A percentile compares a stretch with the other conserved stretches of the same genome.
Conservation (phyloP, 2,888 invertebrate genomes). For the Cryptosula pallasiana region DNA sequence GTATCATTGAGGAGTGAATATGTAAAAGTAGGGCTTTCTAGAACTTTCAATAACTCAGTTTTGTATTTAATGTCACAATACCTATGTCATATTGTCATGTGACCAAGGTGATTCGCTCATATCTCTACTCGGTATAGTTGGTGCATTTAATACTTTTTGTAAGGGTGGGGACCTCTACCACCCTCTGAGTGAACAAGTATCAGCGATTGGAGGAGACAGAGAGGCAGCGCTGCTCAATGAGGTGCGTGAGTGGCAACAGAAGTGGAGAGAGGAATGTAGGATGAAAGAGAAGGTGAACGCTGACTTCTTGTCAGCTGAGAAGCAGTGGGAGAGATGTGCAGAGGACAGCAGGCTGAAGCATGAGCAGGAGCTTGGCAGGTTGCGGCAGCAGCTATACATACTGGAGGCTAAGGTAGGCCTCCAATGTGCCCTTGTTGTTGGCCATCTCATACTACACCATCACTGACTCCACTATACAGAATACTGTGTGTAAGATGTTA, state of each 20-base stretch:
- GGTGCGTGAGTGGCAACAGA: constrained; percentile 33
- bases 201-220: not conserved
- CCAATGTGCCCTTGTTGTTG: not conserved
- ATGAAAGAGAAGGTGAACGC: constrained; percentile 32
- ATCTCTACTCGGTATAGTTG: too few species aligned
- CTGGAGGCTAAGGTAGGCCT: constrained; percentile 44
- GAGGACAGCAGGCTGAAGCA: constrained; percentile 38
- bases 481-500: not conserved
- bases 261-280: constrained; percentile 35
- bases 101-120: too few species aligned
- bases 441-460: not conserved
- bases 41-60: too few species aligned
- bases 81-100: too few species aligned
- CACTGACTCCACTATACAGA: not conserved
- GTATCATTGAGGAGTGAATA: too few species aligned
- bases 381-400: constrained; percentile 50
- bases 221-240: constrained; percentile 7
- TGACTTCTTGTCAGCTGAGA: constrained; percentile 33
- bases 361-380: constrained; percentile 41
- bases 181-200: not conserved
- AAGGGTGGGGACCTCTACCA: not conserved
- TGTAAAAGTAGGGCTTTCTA: too few species aligned
- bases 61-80: too few species aligned
- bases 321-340: constrained; percentile 33
- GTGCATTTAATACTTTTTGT: too few species aligned